These are phyloP conservation scores for Amphiprion percula DNA, from an alignment of 2,113 vertebrate species.

Conservation along the genomic window DNA sequence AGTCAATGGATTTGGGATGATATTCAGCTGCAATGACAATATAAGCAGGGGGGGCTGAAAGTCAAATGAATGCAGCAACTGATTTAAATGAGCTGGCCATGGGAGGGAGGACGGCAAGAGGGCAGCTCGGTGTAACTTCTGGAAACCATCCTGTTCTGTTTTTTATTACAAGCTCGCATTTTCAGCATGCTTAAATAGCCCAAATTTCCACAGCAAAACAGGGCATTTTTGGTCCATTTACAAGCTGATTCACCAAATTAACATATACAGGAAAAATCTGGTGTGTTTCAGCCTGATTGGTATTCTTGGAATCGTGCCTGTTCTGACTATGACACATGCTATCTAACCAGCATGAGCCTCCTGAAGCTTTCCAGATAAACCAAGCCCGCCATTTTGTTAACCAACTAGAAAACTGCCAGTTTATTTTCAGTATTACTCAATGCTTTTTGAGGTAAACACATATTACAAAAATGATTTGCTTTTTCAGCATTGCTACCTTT, in stretches of 20 bases:
- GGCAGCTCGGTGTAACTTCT: not conserved
- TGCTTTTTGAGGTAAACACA: not conserved
- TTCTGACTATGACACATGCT: not conserved
- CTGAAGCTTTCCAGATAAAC: too few relatives aligned
- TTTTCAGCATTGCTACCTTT: not conserved
- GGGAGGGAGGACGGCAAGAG: not conserved
- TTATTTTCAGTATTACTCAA: not conserved
- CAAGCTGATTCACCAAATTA: not conserved
- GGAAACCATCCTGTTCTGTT: not conserved
- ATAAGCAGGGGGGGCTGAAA: slow-evolving; percentile 1
- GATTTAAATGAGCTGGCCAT: not conserved
- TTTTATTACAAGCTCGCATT: not conserved
- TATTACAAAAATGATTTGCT: not conserved
- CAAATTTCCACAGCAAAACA: not conserved
- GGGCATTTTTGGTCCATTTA: not conserved
- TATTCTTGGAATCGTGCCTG: not conserved
- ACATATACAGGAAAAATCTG: too few relatives aligned
- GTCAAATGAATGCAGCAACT: not conserved
- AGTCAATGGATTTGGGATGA: slow-evolving; percentile 48
- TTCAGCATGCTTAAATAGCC: not conserved
- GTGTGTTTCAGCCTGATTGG: not conserved
- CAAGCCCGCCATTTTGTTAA: too few relatives aligned
- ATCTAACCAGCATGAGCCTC: not conserved
- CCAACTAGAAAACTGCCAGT: not conserved
- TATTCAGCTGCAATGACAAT: not conserved